A percentile compares a stretch with the other conserved stretches of the same genome.
These are phyloP conservation scores for Tachuris rubrigastra DNA, from an alignment of 2,113 vertebrate genomes.

Conservation along the genomic window DNA sequence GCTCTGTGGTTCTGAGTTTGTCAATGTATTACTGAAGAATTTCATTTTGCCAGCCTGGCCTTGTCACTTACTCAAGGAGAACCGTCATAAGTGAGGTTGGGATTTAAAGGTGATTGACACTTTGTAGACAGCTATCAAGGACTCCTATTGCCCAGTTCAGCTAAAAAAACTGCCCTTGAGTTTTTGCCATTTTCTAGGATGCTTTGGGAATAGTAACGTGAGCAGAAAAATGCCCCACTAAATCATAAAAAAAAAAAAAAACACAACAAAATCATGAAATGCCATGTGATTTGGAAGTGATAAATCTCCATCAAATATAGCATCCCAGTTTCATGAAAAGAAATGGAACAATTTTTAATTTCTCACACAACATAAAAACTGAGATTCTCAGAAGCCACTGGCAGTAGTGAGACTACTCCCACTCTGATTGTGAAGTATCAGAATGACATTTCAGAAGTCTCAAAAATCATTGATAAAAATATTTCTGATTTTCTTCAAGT, in stretches of 20 bases:
- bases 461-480: neutral
- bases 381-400: neutral
- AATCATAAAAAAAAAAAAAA: neutral
- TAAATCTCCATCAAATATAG: neutral
- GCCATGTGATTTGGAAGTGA: neutral
- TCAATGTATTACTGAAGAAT: neutral
- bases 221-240: neutral
- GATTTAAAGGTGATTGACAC: conserved; percentile 8
- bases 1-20: conserved; percentile 16
- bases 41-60: conserved; percentile 10
- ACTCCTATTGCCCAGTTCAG: neutral
- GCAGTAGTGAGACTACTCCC: neutral
- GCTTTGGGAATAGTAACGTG: neutral
- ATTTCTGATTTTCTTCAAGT: neutral
- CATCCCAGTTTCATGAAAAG: neutral
- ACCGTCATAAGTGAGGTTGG: neutral
- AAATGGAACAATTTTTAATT: neutral
- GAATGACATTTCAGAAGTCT: neutral
- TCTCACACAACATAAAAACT: neutral
- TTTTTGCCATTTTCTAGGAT: neutral
- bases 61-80: conserved; percentile 39
- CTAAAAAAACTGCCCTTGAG: neutral
- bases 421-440: neutral
- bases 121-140: neutral
- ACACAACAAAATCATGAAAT: neutral